A percentile compares a stretch with the other conserved stretches of the same genome.
phyloP scores from a whole-genome alignment of 2,113 vertebrate species.

The Cyprinodon variegatus region DNA sequence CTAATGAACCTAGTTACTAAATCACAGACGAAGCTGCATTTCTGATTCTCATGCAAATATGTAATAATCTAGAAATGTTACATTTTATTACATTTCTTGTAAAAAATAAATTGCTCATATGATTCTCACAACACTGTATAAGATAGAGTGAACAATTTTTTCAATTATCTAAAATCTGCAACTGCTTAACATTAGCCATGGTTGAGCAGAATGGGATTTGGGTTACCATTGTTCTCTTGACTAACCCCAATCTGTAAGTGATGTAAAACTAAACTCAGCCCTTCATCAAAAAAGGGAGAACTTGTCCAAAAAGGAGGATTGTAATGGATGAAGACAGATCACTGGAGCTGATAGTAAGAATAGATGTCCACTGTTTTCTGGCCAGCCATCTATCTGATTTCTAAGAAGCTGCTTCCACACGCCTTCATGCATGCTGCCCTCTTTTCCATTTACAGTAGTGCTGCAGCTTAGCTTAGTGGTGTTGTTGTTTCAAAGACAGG shows the following conservation, averaged over 20 bases:
- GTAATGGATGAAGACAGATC: not conserved
- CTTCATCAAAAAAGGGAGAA: not conserved
- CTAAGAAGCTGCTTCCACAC: constrained; percentile 45
- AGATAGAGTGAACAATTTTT: not conserved
- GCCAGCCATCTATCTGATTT: constrained; percentile 41
- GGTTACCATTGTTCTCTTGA: not conserved
- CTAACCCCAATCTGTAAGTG: not conserved
- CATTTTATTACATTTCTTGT: too few species aligned
- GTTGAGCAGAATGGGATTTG: not conserved
- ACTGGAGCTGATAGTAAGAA: not conserved
- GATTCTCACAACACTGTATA: too few species aligned
- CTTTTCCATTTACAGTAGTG: constrained; percentile 48
- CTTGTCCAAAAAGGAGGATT: not conserved
- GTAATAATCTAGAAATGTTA: too few species aligned
- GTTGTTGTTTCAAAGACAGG: constrained; percentile 34
- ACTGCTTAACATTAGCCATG: not conserved
- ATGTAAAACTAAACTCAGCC: not conserved
- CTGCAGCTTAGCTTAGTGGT: constrained; percentile 35
- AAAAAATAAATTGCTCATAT: too few species aligned
- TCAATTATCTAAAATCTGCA: not conserved
- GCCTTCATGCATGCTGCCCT: constrained; percentile 45
- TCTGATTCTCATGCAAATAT: too few species aligned
- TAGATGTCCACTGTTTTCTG: constrained; percentile 27
- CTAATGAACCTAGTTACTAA: too few species aligned
- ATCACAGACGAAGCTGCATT: too few species aligned